Conservation (phyloP, 2,797 vertebrate genomes). For the Galago senegalensis region DNA sequence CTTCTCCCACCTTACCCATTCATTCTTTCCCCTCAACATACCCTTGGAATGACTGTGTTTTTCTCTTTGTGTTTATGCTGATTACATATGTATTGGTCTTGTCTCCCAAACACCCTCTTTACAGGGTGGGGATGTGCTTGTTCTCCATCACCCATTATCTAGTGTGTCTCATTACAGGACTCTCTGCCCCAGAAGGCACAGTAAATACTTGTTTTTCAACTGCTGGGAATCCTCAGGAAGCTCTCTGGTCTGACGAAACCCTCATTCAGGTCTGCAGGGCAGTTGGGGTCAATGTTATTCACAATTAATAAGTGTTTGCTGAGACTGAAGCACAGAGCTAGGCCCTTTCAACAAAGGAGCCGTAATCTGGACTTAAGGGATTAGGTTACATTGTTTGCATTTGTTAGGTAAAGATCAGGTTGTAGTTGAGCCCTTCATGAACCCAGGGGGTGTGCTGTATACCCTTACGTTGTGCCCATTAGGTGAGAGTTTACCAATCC, state of each 20-base stretch:
- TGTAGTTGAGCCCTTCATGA: too few species aligned
- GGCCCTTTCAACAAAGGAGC: not conserved
- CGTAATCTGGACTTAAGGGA: not conserved
- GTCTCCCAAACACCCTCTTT: not conserved
- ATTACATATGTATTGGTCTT: conserved; percentile 23
- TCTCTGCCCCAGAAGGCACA: accelerated
- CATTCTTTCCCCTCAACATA: conserved; percentile 15
- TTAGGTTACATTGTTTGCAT: too few species aligned
- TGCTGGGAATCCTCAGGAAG: not conserved
- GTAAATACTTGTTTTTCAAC: not conserved
- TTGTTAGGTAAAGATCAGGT: too few species aligned
- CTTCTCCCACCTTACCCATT: conserved; percentile 36
- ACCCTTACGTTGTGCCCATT: too few species aligned
- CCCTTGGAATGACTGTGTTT: conserved; percentile 46
- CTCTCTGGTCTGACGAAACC: not conserved
- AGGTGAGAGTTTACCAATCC: too few species aligned
- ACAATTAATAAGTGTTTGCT: not conserved
- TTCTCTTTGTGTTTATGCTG: conserved; percentile 61
- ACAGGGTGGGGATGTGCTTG: not conserved
- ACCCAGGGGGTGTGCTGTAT: too few species aligned
- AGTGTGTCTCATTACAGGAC: not conserved
- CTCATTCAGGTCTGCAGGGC: not conserved
- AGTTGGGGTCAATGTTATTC: not conserved
- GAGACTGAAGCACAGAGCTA: not conserved
- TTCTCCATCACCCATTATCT: not conserved